Base-by-base conservation (phyloP, 2,797 vertebrate genomes). In the Zalophus californianus region DNA sequence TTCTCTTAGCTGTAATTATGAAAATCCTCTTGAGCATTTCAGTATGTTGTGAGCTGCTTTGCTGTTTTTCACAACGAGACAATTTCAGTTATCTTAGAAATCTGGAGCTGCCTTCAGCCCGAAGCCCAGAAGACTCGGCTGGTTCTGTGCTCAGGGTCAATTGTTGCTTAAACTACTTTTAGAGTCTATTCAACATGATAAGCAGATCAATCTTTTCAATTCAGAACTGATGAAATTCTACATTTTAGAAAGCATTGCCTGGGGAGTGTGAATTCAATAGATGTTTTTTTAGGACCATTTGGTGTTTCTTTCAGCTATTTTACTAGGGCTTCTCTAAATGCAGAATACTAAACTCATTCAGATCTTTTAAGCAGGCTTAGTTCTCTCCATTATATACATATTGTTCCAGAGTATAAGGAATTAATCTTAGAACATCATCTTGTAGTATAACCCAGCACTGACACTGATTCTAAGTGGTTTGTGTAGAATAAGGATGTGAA, bases 121-220 rank as follows among this genome's bases (percentile, higher is more conserved):
- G 35, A 97, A 98, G 98, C 98, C 97, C 97, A 97, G 97, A 98
- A 99, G 97, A 97, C 95, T 98, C 88, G 72, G 72, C 91, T 96
- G 94, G 85, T 97, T 94, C 94, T 98, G 84, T 97, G 94, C 95
- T 98, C 83, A 96, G 98, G 98, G 98, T 98, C 98, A 99, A 97
- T 98, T 98, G 98, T 98, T 99, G 96, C 97, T 99, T 98, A 98
- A 98, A 98, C 98, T 98, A 98, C 98, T 98, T 98, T 98, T 97
- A 98, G 98, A 98, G 96, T 99, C 97, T 98, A 98, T 98, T 98
- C 97, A 97, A 98, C 97, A 98, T 92, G 98, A 99, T 98, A 99
- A 98, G 97, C 97, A 98, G 98, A 99, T 99, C 98, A 98, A 98
- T 99, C 98, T 98, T 98, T 99, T 98, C 97, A 82, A 98, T 98